Conservation (phyloP, 2,113 vertebrate genomes). For the Limanda limanda region DNA sequence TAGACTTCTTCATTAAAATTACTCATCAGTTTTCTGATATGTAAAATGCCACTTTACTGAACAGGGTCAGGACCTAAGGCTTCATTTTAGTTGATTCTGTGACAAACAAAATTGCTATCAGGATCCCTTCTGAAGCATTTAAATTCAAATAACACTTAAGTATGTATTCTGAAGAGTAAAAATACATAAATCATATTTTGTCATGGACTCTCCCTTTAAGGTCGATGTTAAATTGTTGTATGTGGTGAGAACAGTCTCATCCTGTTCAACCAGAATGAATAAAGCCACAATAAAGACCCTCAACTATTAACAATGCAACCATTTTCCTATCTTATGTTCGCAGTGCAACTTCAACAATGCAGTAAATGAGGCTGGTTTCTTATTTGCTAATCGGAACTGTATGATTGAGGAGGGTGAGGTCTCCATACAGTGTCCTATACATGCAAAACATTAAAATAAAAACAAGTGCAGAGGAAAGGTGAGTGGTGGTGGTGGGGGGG, state of each 20-base stretch:
- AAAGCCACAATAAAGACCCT: slow-evolving; percentile 12
- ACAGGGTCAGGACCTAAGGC: not conserved
- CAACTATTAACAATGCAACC: slow-evolving; percentile 20
- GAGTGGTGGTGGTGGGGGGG: not conserved
- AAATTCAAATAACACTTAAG: too few relatives aligned
- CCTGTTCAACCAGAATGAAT: not conserved
- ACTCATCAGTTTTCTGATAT: slow-evolving; percentile 22
- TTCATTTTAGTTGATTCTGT: slow-evolving; percentile 9
- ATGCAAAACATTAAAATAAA: slow-evolving; percentile 53
- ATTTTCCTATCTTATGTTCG: slow-evolving; percentile 20
- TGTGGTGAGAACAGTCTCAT: slow-evolving; percentile 2
- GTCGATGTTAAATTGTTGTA: not conserved
- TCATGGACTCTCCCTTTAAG: slow-evolving; percentile 35
- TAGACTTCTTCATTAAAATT: slow-evolving; percentile 38
- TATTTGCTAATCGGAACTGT: slow-evolving; percentile 26
- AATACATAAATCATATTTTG: slow-evolving; percentile 14
- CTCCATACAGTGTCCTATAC: slow-evolving; percentile 23
- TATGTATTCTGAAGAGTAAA: slow-evolving; percentile 15
- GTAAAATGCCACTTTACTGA: not conserved
- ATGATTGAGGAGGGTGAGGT: slow-evolving; percentile 10
- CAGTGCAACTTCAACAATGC: slow-evolving; percentile 44
- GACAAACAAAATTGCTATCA: not conserved
- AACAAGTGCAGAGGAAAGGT: slow-evolving; percentile 11
- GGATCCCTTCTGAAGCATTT: too few relatives aligned
- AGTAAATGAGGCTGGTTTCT: slow-evolving; percentile 14